Conservation (phyloP, 2,113 vertebrate genomes). For the Amia ocellicauda region DNA sequence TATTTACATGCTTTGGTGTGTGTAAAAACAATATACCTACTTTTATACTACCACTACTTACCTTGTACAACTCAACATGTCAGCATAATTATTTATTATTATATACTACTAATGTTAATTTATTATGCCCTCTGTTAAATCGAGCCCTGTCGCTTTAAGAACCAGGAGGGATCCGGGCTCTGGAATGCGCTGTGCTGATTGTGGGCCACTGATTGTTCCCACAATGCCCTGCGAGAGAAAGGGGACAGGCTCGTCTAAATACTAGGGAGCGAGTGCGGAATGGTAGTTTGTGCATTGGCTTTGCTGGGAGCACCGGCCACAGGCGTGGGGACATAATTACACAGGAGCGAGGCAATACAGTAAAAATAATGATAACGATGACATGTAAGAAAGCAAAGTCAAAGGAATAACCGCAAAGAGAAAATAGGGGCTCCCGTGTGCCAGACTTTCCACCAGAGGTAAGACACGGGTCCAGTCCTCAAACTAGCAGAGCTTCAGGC, state of each 20-base stretch:
- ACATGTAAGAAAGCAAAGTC: neutral
- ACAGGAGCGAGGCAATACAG: too few relatives aligned
- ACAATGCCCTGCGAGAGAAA: constrained; percentile 38
- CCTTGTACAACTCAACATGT: too few relatives aligned
- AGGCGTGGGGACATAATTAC: neutral
- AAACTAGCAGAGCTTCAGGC: constrained; percentile 11
- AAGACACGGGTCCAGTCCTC: neutral
- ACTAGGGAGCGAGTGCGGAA: constrained; percentile 36
- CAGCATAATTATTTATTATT: too few relatives aligned
- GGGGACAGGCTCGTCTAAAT: constrained; percentile 21
- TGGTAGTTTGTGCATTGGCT: constrained; percentile 42
- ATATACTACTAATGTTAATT: too few relatives aligned
- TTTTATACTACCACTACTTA: too few relatives aligned
- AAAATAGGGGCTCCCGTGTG: neutral
- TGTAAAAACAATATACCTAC: too few relatives aligned
- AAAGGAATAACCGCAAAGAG: neutral
- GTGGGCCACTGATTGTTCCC: constrained; percentile 61
- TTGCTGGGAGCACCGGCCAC: neutral
- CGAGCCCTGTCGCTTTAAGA: constrained; percentile 62
- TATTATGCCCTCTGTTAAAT: too few relatives aligned
- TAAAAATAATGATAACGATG: neutral
- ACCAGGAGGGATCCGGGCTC: constrained; percentile 43
- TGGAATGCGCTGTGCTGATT: constrained; percentile 56
- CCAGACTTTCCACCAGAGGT: too few relatives aligned
- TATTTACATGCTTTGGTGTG: too few relatives aligned